A percentile compares a stretch with the other conserved stretches of the same genome.
Evolutionary conservation across 1,140 invertebrate species (phyloP).

Genomic region (Bombus consobrinus): DNA sequence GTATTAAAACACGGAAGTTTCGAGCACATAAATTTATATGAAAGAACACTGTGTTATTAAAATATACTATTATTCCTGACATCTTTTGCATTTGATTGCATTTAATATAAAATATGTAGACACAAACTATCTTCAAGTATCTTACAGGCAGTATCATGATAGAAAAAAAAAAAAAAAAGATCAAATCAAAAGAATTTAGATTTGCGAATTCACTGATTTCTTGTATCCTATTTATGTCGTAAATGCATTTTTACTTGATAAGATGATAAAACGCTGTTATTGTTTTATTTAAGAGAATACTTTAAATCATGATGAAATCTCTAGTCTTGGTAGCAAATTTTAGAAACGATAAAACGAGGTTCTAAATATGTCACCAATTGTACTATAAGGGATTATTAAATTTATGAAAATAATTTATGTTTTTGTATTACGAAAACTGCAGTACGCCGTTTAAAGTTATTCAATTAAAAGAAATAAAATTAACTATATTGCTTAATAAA

Average conservation of each 20-base stretch:
- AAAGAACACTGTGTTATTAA: neutral
- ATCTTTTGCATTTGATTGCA: constrained; percentile 42
- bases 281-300: constrained; percentile 21
- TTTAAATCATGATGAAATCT: constrained; percentile 9
- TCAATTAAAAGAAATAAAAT: constrained; percentile 1
- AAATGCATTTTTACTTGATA: constrained; percentile 11
- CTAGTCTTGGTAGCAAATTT: constrained; percentile 47
- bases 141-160: neutral
- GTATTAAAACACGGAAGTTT: neutral
- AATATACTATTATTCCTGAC: neutral
- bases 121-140: too few species aligned
- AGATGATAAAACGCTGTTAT: neutral
- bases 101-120: neutral
- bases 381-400: constrained; percentile 20
- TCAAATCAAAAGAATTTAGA: constrained; percentile 18
- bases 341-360: neutral
- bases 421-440: neutral
- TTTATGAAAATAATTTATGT: constrained; percentile 35
- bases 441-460: constrained; percentile 7
- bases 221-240: neutral
- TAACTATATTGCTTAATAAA: constrained; percentile 26
- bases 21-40: constrained; percentile 1
- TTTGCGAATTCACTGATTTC: neutral
- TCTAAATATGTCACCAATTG: constrained; percentile 26
- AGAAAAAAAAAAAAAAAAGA: neutral